Base-by-base conservation (phyloP, 92 coral and sea anemone genomes). In the Palythoa grandis region DNA sequence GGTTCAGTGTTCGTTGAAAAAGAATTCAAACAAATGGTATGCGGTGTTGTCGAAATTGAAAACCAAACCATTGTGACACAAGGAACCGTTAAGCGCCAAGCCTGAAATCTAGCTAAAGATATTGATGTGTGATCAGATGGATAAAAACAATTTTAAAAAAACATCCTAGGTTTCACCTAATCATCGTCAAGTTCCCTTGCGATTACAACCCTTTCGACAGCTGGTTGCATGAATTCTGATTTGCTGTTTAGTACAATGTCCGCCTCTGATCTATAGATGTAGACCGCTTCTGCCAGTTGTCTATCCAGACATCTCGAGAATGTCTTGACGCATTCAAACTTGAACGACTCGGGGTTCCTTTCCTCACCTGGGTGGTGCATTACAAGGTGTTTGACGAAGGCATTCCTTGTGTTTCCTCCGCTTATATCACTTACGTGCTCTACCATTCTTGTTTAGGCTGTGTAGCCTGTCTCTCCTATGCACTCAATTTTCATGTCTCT, bases 351-450 rank as follows among this genome's bases (percentile, higher is more conserved):
- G 4, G 73, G 73, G 38, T 22, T 13, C 39, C 38, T 69, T 37
- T 69, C 73, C 23, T 69, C 38, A 69, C 19, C 73, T 24, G 15
- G 73, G 73, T 69, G 73, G 73, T 69, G 14, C 73, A 69, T 69
- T 5, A 8, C 71, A 19, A 19, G 71, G 71, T 66, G 71, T 24
- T 66, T 19, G 71, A 66, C 71, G 29, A 66, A 66, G 35, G 35
- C 35, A 29, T 29, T 29, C 35, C 35, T 29, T 29, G 35, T 29
- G 35, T 29, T 29, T 29, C 35, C 35, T 29, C 35, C 35, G 35
- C 35, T 29, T 29, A 29, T 29, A 29, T 29, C 1, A 29, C 35
- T 29, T 29, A 0, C 35, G 35, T 29, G 35, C 35, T 1, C 35
- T n/a, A 29, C 0, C 35, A 29, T 29, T 29, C 35, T 29, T 29